Evolutionary conservation across 64 coral and sea anemone genomes (phyloP).

Genomic region (Montipora efflorescens): DNA sequence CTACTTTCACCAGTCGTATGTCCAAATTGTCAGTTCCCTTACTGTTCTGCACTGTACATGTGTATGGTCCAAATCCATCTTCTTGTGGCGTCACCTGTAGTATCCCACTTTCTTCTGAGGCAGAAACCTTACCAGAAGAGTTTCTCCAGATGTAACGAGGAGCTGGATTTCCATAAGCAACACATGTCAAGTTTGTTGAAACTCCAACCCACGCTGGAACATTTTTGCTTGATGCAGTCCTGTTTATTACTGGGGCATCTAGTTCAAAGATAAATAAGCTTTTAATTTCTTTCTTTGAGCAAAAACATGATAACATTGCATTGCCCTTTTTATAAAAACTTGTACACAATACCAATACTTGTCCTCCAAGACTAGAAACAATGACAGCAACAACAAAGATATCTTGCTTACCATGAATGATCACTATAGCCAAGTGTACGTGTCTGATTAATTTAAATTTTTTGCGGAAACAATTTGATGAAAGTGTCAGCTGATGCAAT

Average conservation of each 20-base stretch:
- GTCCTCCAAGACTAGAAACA: no score
- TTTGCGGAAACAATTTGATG: no score
- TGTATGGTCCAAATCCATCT: conserved; percentile 64
- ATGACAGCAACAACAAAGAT: no score
- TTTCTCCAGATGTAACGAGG: conserved; percentile 71
- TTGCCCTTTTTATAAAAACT: no score
- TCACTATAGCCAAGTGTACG: no score
- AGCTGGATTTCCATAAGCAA: conserved; percentile 52
- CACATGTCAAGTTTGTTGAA: conserved; percentile 41
- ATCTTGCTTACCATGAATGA: no score
- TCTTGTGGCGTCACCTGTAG: conserved; percentile 41
- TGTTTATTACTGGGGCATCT: conserved; percentile 67
- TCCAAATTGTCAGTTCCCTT: conserved; percentile 37
- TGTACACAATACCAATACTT: no score
- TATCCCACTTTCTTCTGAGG: conserved; percentile 38
- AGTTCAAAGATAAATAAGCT: not conserved
- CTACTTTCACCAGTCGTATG: conserved; percentile 66
- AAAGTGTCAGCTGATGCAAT: no score
- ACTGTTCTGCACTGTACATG: conserved; percentile 47
- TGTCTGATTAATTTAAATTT: no score
- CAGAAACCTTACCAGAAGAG: conserved; percentile 19
- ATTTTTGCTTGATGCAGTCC: conserved; percentile 47
- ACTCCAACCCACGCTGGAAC: conserved; percentile 50
- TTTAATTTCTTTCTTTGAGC: not conserved
- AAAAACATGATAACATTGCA: no score